Evolutionary conservation across 2,888 invertebrate species (phyloP), one percentile per base, ranked within the genome.

Genomic region (Lysandra coridon): DNA sequence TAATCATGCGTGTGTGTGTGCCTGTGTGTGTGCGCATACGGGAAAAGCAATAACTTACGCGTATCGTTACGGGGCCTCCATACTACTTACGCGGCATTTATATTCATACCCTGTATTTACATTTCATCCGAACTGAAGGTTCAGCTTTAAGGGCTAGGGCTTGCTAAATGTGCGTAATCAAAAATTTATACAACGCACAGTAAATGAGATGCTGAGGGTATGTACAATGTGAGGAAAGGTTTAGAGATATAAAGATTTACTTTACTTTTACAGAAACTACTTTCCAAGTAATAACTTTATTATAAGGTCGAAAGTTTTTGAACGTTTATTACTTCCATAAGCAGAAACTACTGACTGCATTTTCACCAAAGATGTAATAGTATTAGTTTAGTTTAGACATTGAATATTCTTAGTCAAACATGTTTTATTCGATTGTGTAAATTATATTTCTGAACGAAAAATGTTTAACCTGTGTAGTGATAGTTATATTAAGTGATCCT

Each of bases 101-200:
- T 93, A 94, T 93, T 93, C 94, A 94, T 93, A 90, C 90, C 90
- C 85, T 87, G 89, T 92, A 93, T 94, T 93, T 93, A 93, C 93
- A 92, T 93, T 91, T 87, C 88, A 89, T 88, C 89, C 92, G 69
- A 73, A 44, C 33, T 17, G 73, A 73, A 73, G 69, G 69, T 78
- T 73, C 53, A 17, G 69, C 49, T 78, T 49, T 69, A 73, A 78
- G 73, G 78, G 78, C 23, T n/a, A 10, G 78, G 49, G 69, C 73
- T 49, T 40, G 30, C 64, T 78, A 64, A 78, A 78, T 78, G 79
- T 44, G 62, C 23, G 62, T 53, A 78, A 73, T 73, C 77, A 78
- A 73, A 78, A 57, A 49, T 79, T 78, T 73, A 78, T 79, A 79
- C 64, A 49, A 53, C 23, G 40, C 23, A 37, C 23, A 17, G 12